Evolutionary conservation across 2,113 vertebrate genomes (phyloP).

Genomic region (Chiloscyllium plagiosum): DNA sequence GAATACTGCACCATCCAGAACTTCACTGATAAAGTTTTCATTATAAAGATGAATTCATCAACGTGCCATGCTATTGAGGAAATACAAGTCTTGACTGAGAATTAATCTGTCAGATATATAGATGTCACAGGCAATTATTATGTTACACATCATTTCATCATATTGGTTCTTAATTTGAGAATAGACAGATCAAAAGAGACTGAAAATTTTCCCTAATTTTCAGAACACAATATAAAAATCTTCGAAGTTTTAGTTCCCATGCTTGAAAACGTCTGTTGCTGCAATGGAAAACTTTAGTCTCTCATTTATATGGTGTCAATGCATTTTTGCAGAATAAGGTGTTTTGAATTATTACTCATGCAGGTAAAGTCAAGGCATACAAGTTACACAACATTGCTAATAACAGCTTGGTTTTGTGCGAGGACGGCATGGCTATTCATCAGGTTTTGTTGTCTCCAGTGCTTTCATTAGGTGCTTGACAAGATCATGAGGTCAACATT

Average conservation of each 20-base stretch:
- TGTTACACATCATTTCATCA: background rate
- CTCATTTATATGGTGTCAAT: background rate
- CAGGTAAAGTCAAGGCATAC: background rate
- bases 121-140: background rate
- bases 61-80: background rate
- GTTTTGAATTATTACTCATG: background rate
- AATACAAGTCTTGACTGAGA: background rate
- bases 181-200: background rate
- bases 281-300: background rate
- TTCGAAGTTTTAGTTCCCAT: background rate
- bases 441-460: background rate
- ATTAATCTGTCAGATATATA: slow-evolving; percentile 10
- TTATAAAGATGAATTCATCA: background rate
- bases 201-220: slow-evolving; percentile 1
- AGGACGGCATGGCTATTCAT: background rate
- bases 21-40: background rate
- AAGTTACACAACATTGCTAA: no score
- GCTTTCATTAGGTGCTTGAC: background rate
- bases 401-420: background rate
- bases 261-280: background rate
- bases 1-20: background rate
- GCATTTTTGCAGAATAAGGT: no score
- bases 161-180: background rate
- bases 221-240: background rate
- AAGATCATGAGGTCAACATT: background rate